Conservation (phyloP, 2,797 vertebrate genomes). For the Acanthopagrus latus region DNA sequence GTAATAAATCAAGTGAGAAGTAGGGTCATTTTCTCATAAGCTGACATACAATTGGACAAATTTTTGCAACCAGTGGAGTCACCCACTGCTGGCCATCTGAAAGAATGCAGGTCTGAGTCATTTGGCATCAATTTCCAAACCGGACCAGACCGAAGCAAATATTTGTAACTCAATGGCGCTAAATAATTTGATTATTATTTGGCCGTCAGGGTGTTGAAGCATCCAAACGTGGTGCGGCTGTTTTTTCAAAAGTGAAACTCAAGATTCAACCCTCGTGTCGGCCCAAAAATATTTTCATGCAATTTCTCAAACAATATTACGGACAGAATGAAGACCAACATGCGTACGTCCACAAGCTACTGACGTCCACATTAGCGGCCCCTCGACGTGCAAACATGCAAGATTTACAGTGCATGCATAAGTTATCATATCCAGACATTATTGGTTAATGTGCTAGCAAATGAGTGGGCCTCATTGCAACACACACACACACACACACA, state of each 20-base stretch:
- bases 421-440: constrained; percentile 5
- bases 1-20: no score
- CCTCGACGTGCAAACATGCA: not conserved
- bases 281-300: not conserved
- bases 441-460: constrained; percentile 10
- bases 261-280: not conserved
- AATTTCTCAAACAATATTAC: not conserved
- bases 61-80: no score
- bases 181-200: not conserved
- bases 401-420: not conserved
- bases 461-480: constrained; percentile 27
- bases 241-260: not conserved
- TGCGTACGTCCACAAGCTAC: not conserved
- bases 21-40: no score
- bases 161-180: not conserved
- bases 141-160: no score
- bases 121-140: no score
- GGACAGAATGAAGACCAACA: not conserved
- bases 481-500: not conserved
- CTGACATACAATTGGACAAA: no score
- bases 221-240: no score
- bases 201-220: not conserved
- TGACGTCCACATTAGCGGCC: not conserved
- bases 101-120: no score
- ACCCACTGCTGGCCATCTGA: no score